Evolutionary conservation across 2,797 vertebrate genomes (phyloP), one percentile per base, ranked within the genome.

Genomic region (Cuculus canorus): DNA sequence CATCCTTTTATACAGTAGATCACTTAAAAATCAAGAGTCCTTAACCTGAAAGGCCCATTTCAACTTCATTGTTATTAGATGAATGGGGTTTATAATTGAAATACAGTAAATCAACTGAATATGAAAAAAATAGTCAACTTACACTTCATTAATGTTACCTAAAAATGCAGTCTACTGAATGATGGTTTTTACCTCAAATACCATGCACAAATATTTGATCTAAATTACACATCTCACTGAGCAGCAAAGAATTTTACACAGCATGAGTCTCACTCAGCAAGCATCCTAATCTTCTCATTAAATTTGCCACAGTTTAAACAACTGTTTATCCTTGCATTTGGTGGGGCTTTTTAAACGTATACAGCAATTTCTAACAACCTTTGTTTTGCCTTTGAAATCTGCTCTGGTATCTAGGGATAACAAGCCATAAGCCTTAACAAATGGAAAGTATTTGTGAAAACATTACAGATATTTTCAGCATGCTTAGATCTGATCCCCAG

Each of bases 151-250:
- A 69, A 56, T 7, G 25, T 37, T 79, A 86, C 54, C 66, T 66
- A 80, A 64, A 93, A 90, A 78, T 25, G 53, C 78, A 90, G 78
- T 53, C 76, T 56, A 41, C 22, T 86, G 70, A 88, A 79, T 22
- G 59, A 54, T 35, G 73, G 56, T 61, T 95, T 96, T 90, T 57
- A 77, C 91, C 73, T 91, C 93, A 85, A 93, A 83, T 17, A 79
- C 57, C 64, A 61, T 30, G n/a, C 39, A 91, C 86, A 95, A 95
- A 96, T 92, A 96, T 96, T 96, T 88, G 76, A 69, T 88, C 84
- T 91, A 78, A 96, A 93, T 93, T 96, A 94, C 82, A 75, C 89
- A 96, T 86, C 79, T 94, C 80, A 39, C 59, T 96, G 95, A 95
- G 80, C 91, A 95, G 85, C 85, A 91, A 95, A 91, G 92, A 95